phyloP scores from a whole-genome alignment of 2,113 vertebrate genomes.

The Empidonax alnorum region DNA sequence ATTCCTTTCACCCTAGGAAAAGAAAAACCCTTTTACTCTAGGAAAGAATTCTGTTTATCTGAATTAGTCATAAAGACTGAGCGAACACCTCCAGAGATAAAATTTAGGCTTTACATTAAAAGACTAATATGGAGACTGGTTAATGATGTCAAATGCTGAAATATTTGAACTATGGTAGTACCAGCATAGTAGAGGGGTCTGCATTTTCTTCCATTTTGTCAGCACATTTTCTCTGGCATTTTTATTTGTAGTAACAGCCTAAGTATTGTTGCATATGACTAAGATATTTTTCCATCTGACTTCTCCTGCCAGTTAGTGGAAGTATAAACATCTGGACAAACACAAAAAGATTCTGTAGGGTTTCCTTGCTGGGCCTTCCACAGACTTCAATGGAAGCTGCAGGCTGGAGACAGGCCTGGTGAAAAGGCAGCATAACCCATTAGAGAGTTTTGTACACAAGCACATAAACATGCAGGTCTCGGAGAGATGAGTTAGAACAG shows the following conservation, averaged over 20 bases:
- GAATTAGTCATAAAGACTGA: background rate
- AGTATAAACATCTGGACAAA: conserved; percentile 10
- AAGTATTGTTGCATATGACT: background rate
- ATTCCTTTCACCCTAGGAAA: background rate
- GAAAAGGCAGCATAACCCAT: background rate
- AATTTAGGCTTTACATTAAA: background rate
- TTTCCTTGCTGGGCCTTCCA: background rate
- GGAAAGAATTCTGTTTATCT: background rate
- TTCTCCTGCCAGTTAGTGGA: background rate
- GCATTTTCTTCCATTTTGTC: background rate
- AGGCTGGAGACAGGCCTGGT: background rate
- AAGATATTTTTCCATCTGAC: conserved; percentile 10
- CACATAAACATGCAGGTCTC: rapidly evolving
- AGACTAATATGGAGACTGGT: background rate
- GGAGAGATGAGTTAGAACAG: background rate
- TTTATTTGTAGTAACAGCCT: background rate
- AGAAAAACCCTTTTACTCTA: background rate
- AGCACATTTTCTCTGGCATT: background rate
- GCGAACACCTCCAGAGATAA: background rate
- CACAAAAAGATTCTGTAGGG: background rate
- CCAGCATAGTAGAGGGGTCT: background rate
- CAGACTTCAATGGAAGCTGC: background rate
- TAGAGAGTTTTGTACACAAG: background rate
- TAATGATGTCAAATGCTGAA: background rate
- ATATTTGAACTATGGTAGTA: background rate